Evolutionary conservation across 2,888 invertebrate species (phyloP).

Genomic region (Brachylomia viminalis): DNA sequence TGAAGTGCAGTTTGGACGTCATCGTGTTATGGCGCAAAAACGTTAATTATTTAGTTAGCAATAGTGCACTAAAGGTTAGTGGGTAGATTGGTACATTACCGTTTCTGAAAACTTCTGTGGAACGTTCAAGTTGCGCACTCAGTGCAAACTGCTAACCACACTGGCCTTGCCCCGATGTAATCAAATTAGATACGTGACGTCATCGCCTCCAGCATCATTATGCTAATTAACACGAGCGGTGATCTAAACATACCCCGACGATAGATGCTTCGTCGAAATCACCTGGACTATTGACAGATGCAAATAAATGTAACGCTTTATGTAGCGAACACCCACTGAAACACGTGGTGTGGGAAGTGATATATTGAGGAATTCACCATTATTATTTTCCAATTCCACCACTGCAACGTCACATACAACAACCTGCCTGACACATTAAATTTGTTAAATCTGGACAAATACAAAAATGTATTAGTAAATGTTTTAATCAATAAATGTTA

Average conservation of each 20-base stretch:
- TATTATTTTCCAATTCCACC: conserved; percentile 25
- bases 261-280: conserved; percentile 57
- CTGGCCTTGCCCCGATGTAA: conserved; percentile 84
- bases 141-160: conserved; percentile 80
- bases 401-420: too few species aligned
- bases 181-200: conserved; percentile 87
- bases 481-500: too few species aligned
- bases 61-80: conserved; percentile 41
- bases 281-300: conserved; percentile 50
- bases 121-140: conserved; percentile 57
- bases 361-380: neutral
- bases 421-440: too few species aligned
- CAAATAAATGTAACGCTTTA: conserved; percentile 44
- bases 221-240: conserved; percentile 81
- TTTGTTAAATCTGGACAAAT: too few species aligned
- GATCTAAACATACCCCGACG: conserved; percentile 69
- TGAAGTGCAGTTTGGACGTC: conserved; percentile 70
- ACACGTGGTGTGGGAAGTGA: neutral
- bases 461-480: too few species aligned
- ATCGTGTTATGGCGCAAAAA: conserved; percentile 70
- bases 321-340: neutral
- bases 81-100: conserved; percentile 24
- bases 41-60: conserved; percentile 55
- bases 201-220: conserved; percentile 78
- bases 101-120: conserved; percentile 36